Base-by-base conservation (phyloP, 1,140 invertebrate species). In the Philopotamus ludificatus region DNA sequence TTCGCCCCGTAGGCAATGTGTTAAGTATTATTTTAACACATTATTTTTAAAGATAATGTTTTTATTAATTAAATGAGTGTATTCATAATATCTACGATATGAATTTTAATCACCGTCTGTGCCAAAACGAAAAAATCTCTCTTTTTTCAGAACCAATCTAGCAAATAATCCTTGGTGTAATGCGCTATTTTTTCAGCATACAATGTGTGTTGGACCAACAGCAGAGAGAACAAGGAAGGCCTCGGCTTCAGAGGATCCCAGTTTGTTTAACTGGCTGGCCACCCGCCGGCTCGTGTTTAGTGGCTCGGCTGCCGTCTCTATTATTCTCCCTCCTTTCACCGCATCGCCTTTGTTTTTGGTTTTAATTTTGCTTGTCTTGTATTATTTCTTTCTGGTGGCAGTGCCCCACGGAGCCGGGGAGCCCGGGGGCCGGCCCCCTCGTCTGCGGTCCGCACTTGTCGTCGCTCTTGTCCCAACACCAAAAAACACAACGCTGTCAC, bases 291-390 rank as follows among this genome's bases (percentile, higher is more conserved):
- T 34, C 28, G 12, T 34, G 28, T 34, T 34, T 34, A 34, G 28
- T 34, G 28, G 28, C 28, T 34, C 50, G n/a, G 18, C 22, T 23
- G 58, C 15, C 58, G 49, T 51, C 58, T 62, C 65, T 39, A 66
- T 66, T 66, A 66, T 66, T 54, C 42, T 34, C 44, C 58, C 41
- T 25, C 15, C 41, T 47, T 62, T 66, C 65, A 45, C 58, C 58
- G 50, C 65, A 66, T 60, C 51, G 65, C 65, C 64, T 66, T 66
- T 66, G 65, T 66, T 66, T n/a, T 66, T 66, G 65, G 65, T 66
- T 66, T 66, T 62, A 66, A 66, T 66, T 66, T 66, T 66, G 47
- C 65, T 66, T 57, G 58, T 66, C 65, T 62, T 62, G 64, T 57
- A 41, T 62, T 66, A 55, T 66, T 66, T 66, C 51, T 62, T 66